Percentiles rank a stretch among this genome's conserved stretches.
Conservation (phyloP, 2,113 vertebrate genomes). For the Clarias batrachus region DNA sequence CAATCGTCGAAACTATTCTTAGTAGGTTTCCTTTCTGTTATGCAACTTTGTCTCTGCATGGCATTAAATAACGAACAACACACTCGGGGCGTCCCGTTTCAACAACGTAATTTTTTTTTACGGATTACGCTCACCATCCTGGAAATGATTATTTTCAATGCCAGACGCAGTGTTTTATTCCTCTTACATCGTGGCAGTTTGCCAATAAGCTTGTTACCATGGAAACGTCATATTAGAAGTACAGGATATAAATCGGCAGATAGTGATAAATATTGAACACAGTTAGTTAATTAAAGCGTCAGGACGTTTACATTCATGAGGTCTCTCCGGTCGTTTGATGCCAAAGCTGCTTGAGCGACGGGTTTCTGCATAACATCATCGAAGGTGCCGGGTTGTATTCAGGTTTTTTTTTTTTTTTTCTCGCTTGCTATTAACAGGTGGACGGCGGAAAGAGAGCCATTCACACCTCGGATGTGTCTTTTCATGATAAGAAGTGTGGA, state of each 20-base stretch:
- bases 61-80: not conserved
- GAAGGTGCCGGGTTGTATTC: not conserved
- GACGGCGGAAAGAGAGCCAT: not conserved
- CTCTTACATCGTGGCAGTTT: not conserved
- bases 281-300: no score
- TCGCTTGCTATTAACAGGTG: not conserved
- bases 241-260: not conserved
- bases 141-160: not conserved
- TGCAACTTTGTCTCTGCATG: not conserved
- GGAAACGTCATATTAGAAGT: not conserved
- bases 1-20: not conserved
- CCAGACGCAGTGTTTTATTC: not conserved
- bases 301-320: not conserved
- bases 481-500: not conserved
- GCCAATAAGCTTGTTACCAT: not conserved
- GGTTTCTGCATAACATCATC: not conserved
- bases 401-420: no score
- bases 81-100: not conserved
- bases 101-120: no score
- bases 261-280: not conserved
- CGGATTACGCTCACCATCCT: not conserved
- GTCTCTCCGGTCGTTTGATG: not conserved
- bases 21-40: not conserved
- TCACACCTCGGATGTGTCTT: not conserved
- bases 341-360: not conserved